Base-by-base conservation (phyloP, 2,888 invertebrate genomes). In the Lydus trimaculatus region DNA sequence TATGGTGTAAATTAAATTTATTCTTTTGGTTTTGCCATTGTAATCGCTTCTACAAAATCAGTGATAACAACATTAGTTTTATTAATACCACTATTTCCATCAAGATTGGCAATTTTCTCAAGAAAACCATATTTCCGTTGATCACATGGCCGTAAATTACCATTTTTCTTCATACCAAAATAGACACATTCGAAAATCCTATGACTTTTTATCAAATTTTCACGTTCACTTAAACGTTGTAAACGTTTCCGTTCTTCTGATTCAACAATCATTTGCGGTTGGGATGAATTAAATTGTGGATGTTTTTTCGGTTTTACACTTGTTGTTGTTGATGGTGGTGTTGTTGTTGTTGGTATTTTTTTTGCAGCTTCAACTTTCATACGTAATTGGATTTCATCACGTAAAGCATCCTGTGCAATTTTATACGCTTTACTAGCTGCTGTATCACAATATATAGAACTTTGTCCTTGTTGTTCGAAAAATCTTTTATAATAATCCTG, bases 381-480 rank as follows among this genome's bases (percentile, higher is more conserved):
- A 83, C 88, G 89, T 0, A 87, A 84, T 83, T 87, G 85, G 82
- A 91, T 89, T 81, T 92, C 92, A 66, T 92, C 91, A 15, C 92
- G 88, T 75, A 93, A 89, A 23, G 90, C 85, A 48, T 91, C 89
- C 0, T 92, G 89, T 62, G 92, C 92, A 80, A 92, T 92, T 69
- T 93, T 94, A 60, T 94, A 88, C 0, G 93, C 93, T 70, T 92
- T 90, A 64, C 94, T 94, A 0, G 93, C 90, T 0, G 91, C 91
- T 0, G 94, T 95, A 74, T 91, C 90, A 61, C 92, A 91, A 82
- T 92, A 94, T 67, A 92, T 85, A 2, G 92, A 92, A 69, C 90
- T 90, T 63, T 91, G 90, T 58, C 91, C 93, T 85, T 94, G 93
- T 85, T 94, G 93, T 79, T 92, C 90, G 82, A 93, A 93, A 80